Evolutionary conservation across 64 coral and sea anemone genomes (phyloP).

Genomic region (Montipora foliosa): DNA sequence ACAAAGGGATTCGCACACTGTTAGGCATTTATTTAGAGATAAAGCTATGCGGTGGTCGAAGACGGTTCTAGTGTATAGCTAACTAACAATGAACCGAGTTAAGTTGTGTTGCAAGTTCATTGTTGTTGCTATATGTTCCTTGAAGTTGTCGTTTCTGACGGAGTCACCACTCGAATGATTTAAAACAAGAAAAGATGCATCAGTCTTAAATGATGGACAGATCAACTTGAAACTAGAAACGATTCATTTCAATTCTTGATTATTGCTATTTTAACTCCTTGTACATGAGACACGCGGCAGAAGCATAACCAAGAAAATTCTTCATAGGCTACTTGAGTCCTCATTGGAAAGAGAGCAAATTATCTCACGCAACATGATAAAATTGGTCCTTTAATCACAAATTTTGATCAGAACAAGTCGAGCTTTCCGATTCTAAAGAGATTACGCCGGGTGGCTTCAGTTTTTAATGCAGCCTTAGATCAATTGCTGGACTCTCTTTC

Average conservation of each 20-base stretch:
- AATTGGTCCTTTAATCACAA: too few relatives aligned
- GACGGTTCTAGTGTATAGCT: background rate
- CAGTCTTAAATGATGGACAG: background rate
- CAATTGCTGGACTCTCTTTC: too few relatives aligned
- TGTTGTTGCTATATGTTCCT: slow-evolving; percentile 1
- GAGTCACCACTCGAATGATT: too few relatives aligned
- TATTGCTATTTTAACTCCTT: background rate
- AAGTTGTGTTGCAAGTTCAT: background rate
- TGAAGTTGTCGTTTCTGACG: background rate
- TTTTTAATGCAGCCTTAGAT: too few relatives aligned
- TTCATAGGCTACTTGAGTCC: background rate
- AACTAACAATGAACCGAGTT: background rate
- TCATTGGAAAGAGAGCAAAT: background rate
- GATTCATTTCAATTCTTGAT: background rate
- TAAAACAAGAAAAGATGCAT: background rate
- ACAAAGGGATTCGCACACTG: slow-evolving; percentile 14
- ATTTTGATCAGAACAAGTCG: background rate
- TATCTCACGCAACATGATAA: slow-evolving; percentile 6
- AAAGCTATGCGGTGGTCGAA: slow-evolving; percentile 36
- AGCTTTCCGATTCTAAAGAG: background rate
- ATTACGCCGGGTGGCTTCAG: too few relatives aligned
- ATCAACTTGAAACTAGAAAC: background rate
- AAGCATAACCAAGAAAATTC: background rate
- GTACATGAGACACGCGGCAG: background rate
- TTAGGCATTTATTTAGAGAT: slow-evolving; percentile 43